Evolutionary conservation across 2,888 invertebrate species (phyloP), one percentile per base, ranked within the genome.

Genomic region (Nymphalis c-album): DNA sequence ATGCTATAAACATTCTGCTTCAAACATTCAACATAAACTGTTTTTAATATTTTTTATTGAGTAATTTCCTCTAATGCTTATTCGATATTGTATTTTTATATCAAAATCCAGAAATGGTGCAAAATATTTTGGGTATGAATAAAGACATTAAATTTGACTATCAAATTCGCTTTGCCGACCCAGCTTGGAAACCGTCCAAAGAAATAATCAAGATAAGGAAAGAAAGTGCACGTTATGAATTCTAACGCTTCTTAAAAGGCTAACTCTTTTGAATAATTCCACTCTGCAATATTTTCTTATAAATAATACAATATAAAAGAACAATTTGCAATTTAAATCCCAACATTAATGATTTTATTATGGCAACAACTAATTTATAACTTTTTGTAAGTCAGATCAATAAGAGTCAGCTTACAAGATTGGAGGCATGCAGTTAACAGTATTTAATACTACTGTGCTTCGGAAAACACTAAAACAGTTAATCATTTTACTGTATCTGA

Each of bases 191-290:
- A 31, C 57, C 61, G 20, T 67, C 72, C 71, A 72, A 71, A 64
- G 71, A 72, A 72, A 72, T 72, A 70, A 72, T 72, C 70, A 72
- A 64, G 71, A 71, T 57, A 40, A 62, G 64, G 57, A 66, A 63
- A 67, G 68, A 72, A 64, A 69, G 63, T 71, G 64, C 71, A 71
- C 35, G 66, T 50, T 69, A 69, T 71, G 71, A 71, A 71, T 71
- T 67, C 62, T 60, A 63, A 68, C 59, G 62, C 35, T 60, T 60
- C 58, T 62, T 66, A 46, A 68, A 69, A 31, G 60, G 59, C 48
- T 61, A 59, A 46, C 64, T 64, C 45, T 57, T 53, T 17, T 60
- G 60, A 65, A 60, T 65, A 51, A 60, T 55, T 47, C 46, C 35
- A 35, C n/a, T 61, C 55, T 61, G 47, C 40, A 55, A 47, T 60